Evolutionary conservation across 2,888 invertebrate genomes (phyloP), one percentile per base, ranked within the genome.

Genomic region (Prosopocoilus inquinatus): DNA sequence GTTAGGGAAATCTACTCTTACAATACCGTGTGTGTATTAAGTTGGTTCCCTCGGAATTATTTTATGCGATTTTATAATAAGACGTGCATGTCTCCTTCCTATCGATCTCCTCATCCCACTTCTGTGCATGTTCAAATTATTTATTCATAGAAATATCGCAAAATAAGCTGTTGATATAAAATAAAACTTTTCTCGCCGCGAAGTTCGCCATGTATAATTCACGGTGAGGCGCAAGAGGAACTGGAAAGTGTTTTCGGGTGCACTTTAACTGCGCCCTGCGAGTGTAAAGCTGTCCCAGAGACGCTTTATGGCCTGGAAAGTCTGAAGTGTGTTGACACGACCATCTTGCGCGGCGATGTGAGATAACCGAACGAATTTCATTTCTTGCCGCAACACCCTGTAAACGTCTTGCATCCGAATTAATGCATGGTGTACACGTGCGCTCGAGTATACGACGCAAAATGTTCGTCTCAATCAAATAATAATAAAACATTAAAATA

Each of bases 221-320:
- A 63, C 58, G 54, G 50, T 61, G 55, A 52, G 54, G 47, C 49
- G 41, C 36, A 32, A 46, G 15, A 41, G 41, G 55, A 57, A 58
- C 61, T 57, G 58, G 60, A 62, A 66, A 64, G 58, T 60, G 63
- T 66, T 66, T 64, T 64, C 61, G n/a, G n/a, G 63, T 57, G 60
- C 61, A 58, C 58, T 61, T 59, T 64, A 64, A 64, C 61, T 61
- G 58, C 61, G 41, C 50, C 57, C 58, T 54, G 58, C 57, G 61
- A 59, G 58, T 61, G 62, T 63, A 63, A 63, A 62, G 61, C 58
- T 64, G 66, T 66, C 66, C 64, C 63, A 36, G 47, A 49, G 64
- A 63, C 64, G 61, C 63, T 66, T 66, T 66, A 66, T 58, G 60
- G 64, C 60, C 58, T 57, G 60, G 57, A 57, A 61, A 59, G 60